Percentiles rank a stretch among this genome's conserved stretches.
These are phyloP conservation scores for Alosa sapidissima DNA, from an alignment of 2,797 vertebrate species.

Conservation along the genomic window DNA sequence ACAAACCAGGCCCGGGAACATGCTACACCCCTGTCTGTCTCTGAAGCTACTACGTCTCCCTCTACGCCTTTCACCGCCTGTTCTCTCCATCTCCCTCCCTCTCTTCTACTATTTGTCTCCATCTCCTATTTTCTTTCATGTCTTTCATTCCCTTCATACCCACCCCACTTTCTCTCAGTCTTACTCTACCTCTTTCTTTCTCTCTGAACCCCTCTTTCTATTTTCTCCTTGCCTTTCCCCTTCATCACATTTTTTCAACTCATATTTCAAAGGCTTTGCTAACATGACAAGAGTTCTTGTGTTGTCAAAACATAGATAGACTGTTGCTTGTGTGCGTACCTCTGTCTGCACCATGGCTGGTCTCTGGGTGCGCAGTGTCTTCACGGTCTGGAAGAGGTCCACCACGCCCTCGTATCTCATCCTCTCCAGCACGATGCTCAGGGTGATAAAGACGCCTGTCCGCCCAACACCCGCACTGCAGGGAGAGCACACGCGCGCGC, in stretches of 20 bases:
- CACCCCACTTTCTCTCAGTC: neutral
- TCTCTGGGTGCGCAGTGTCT: conserved; percentile 91
- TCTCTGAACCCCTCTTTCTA: neutral
- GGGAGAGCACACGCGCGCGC: neutral
- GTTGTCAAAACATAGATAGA: no score
- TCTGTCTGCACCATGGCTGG: conserved; percentile 98
- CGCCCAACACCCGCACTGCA: conserved; percentile 92
- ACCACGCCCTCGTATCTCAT: conserved; percentile 96
- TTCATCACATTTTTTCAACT: neutral
- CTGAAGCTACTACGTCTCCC: neutral
- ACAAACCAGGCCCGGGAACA: conserved; percentile 4
- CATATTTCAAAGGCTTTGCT: no score
- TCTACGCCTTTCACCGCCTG: neutral
- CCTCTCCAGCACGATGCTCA: conserved; percentile 94
- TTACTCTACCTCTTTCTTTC: neutral
- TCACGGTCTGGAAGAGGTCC: conserved; percentile 97
- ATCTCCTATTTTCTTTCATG: neutral
- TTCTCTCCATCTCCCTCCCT: neutral
- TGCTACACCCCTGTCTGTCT: neutral
- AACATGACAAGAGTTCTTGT: no score
- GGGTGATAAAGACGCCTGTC: conserved; percentile 92
- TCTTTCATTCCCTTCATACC: neutral
- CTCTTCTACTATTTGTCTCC: neutral
- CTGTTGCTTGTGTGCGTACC: conserved; percentile 64
- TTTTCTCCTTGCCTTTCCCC: neutral